Evolutionary conservation across 2,888 invertebrate species (phyloP).

Genomic region (Lepetodrilus schrolli): DNA sequence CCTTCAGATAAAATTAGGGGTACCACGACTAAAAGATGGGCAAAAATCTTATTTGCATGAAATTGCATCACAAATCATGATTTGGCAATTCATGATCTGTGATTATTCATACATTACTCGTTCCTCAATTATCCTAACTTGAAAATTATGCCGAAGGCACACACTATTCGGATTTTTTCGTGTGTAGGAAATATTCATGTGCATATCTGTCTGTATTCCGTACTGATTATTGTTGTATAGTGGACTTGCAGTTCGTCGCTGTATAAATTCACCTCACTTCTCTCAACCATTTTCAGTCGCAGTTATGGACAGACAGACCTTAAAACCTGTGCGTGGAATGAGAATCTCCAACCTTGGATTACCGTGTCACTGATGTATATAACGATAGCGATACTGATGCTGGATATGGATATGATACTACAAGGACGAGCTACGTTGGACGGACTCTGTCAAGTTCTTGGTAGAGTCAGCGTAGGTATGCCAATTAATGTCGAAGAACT

Average conservation of each 20-base stretch:
- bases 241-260: conserved; percentile 17
- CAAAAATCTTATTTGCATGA: conserved; percentile 20
- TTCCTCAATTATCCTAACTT: conserved; percentile 25
- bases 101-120: conserved; percentile 25
- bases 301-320: neutral
- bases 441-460: no score
- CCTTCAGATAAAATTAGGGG: conserved; percentile 15
- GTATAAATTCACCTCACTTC: conserved; percentile 17
- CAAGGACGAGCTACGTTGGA: no score
- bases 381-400: no score
- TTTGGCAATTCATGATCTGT: conserved; percentile 19
- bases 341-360: no score
- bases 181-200: conserved; percentile 26
- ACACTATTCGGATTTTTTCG: conserved; percentile 25
- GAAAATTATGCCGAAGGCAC: conserved; percentile 19
- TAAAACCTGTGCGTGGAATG: no score
- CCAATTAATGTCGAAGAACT: no score
- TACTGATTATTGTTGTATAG: conserved; percentile 14
- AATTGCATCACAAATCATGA: conserved; percentile 27
- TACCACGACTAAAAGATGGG: conserved; percentile 12
- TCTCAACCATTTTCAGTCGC: neutral
- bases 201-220: conserved; percentile 10
- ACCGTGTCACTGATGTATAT: no score
- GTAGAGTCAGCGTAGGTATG: no score
- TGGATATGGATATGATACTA: no score